Base-by-base conservation (phyloP, 2,113 vertebrate genomes). In the Ophiodon elongatus region DNA sequence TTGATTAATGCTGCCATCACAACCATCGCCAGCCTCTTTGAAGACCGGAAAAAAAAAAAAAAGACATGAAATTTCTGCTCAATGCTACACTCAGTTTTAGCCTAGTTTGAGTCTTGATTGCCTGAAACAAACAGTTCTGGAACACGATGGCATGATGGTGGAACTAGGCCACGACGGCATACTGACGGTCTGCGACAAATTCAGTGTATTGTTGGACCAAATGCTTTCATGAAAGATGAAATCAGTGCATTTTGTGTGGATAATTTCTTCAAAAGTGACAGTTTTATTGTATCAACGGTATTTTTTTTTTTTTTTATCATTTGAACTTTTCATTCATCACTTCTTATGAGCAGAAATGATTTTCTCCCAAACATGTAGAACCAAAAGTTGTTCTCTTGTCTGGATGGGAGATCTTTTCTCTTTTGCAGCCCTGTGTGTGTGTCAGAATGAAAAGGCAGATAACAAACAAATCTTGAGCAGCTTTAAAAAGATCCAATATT, bases 1-100 rank as follows among this genome's bases (percentile, higher is more conserved):
- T 89, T 93, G 92, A 94, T 93, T 93, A 93, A 92, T 90, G 86
- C 83, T 82, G 73, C 85, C 91, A 85, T 91, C 91, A 76, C 80
- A 91, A 86, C 84, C 88, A 82, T 75, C 14, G 82, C 75, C 83
- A 90, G 65, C 65, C 17, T 79, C 87, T 92, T 92, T 93, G 89
- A 94, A 93, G 88, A 81, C 67, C 29, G 70, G 3, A 37, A 33
- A 75, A 64, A 2, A 4, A 70, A 67, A 65, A 43, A 62, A 25
- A 65, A 4, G 23, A 73, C 78, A 91, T 85, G 87, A 68, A 66
- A 76, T 76, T 80, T 82, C 69, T 82, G 63, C 66, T 88, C 60
- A 43, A 74, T 9, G 19, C 65, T 52, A 41, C 76, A 50, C 72
- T 67, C 72, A 63, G 77, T 85, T 90, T 84, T 80, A 85, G 73